Conservation (phyloP, 2,888 invertebrate genomes). For the Ellobium chinense region DNA sequence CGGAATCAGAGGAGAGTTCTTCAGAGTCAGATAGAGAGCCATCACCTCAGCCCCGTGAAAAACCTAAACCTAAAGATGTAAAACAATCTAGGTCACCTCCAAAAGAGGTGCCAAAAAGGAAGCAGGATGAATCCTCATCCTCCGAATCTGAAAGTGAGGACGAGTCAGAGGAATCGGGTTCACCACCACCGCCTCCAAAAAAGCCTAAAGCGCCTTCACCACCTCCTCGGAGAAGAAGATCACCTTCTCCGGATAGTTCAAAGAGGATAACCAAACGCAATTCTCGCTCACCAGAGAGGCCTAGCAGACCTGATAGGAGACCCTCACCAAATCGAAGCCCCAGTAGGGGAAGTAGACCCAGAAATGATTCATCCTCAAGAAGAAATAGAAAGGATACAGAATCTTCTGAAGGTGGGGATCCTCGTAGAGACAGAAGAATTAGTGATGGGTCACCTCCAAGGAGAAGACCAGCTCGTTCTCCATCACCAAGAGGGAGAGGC, state of each 20-base stretch:
- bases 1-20: slow-evolving; percentile 44
- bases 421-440: slow-evolving; percentile 23
- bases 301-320: slow-evolving; percentile 16
- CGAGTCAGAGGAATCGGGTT: slow-evolving; percentile 41
- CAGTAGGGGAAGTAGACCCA: not conserved
- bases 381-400: slow-evolving; percentile 15
- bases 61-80: not conserved
- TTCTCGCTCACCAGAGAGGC: slow-evolving; percentile 30
- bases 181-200: slow-evolving; percentile 28
- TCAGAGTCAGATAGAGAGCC: slow-evolving; percentile 42
- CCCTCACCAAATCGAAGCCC: not conserved
- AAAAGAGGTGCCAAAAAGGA: slow-evolving; percentile 35
- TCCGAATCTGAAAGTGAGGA: slow-evolving; percentile 45
- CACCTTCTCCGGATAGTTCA: slow-evolving; percentile 39
- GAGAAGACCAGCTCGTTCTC: slow-evolving; percentile 18
- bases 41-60: slow-evolving; percentile 46
- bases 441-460: slow-evolving; percentile 34
- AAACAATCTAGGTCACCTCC: not conserved
- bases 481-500: slow-evolving; percentile 23
- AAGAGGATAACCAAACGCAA: slow-evolving; percentile 23
- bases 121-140: slow-evolving; percentile 42
- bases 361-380: not conserved
- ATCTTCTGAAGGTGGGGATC: slow-evolving; percentile 33
- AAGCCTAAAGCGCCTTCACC: slow-evolving; percentile 16
- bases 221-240: slow-evolving; percentile 21